Conservation (phyloP, 1,140 invertebrate species). For the Drosophila asahinai region DNA sequence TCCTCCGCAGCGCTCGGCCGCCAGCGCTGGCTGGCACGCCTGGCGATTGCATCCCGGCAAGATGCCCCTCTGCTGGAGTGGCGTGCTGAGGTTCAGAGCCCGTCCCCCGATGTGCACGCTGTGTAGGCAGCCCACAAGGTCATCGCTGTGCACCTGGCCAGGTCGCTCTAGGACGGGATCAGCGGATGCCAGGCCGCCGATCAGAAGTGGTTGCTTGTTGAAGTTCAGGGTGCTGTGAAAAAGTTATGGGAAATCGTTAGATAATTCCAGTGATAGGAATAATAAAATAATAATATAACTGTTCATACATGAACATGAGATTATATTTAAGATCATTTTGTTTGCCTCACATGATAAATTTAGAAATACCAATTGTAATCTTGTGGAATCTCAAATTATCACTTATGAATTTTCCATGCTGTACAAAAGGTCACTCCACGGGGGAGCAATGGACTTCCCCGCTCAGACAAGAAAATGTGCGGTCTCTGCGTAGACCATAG, state of each 20-base stretch:
- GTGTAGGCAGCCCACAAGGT: conserved; percentile 96
- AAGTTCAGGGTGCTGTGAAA: conserved; percentile 94
- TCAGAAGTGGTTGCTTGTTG: conserved; percentile 93
- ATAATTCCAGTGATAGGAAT: background rate
- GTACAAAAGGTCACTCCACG: too few relatives aligned
- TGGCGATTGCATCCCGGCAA: conserved; percentile 90
- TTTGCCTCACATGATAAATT: too few relatives aligned
- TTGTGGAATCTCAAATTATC: too few relatives aligned
- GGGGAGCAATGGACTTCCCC: too few relatives aligned
- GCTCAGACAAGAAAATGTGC: too few relatives aligned
- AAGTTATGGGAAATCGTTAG: background rate
- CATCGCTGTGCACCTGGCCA: conserved; percentile 95
- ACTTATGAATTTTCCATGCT: too few relatives aligned
- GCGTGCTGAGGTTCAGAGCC: conserved; percentile 91
- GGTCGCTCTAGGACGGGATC: conserved; percentile 94
- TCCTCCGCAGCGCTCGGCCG: conserved; percentile 87
- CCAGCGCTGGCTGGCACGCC: conserved; percentile 86
- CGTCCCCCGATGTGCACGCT: conserved; percentile 95
- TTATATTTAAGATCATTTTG: too few relatives aligned
- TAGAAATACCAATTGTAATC: too few relatives aligned
- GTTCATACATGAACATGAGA: too few relatives aligned
- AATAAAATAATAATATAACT: background rate
- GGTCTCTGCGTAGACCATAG: too few relatives aligned
- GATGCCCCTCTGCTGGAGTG: conserved; percentile 90
- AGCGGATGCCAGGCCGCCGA: conserved; percentile 94